Evolutionary conservation across 2,797 vertebrate genomes (phyloP), one percentile per base, ranked within the genome.

Genomic region (Enteromius unitaeniatus): DNA sequence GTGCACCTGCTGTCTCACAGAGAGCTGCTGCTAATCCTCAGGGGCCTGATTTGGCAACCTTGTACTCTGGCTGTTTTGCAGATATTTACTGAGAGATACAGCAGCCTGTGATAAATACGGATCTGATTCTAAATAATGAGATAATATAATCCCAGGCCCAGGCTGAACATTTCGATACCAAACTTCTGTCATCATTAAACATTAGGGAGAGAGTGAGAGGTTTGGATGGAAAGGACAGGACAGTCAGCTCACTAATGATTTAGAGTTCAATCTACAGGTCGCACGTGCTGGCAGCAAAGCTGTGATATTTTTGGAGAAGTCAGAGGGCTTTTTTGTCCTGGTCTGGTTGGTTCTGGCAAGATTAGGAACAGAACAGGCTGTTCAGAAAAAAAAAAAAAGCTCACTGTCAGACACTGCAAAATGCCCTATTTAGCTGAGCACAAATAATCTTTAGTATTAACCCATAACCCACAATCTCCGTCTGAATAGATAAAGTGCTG

Each of bases 331-430:
- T 91, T 92, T 87, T 87, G 83, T 92, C 89, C 90, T 90, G 90
- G 90, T 92, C 91, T 91, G 86, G 85, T 91, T 84, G 87, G 88
- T 93, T 83, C 91, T 94, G 94, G 93, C 93, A 92, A 91, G 93
- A 93, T 94, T 93, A 93, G 88, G 85, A 51, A 89, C 88, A 86
- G 91, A 91, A 93, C 93, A 94, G 93, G 90, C 94, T 94, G 92
- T 94, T 93, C 91, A 89, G 87, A 6, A 11, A 34, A 37, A 19
- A 49, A 49, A 90, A 90, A 90, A 88, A 91, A 69, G 89, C 90
- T 92, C 91, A 85, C 88, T 85, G 8, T 87, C 93, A 94, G 92
- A 90, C 89, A 88, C 90, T 92, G 91, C 92, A 92, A 93, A 92
- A 94, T 92, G 90, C 90, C 88, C 88, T 88, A 92, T 94, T 94